Percentiles rank a stretch among this genome's conserved stretches.
phyloP scores from a whole-genome alignment of 2,797 vertebrate species.

The Sebastes hubbsi region DNA sequence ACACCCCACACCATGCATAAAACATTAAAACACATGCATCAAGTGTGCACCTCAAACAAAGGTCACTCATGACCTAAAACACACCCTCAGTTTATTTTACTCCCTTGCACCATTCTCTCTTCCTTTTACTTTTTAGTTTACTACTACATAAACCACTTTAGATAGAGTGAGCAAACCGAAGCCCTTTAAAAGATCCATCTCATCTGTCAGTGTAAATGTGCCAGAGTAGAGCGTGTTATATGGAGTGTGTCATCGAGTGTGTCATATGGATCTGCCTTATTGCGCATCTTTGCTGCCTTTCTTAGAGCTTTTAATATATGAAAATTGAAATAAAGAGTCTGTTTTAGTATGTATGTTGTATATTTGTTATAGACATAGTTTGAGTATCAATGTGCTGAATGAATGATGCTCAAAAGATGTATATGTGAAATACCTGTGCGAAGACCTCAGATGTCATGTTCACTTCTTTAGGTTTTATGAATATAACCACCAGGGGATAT shows the following conservation, averaged over 20 bases:
- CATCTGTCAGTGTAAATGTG: constrained; percentile 68
- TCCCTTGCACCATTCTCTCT: background rate
- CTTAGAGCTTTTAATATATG: constrained; percentile 83
- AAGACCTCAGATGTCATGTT: constrained; percentile 68
- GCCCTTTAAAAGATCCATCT: constrained; percentile 81
- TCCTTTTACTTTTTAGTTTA: background rate
- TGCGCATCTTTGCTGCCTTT: constrained; percentile 92
- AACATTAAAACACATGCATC: constrained; percentile 5
- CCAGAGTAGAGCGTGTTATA: constrained; percentile 65
- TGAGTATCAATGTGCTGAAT: constrained; percentile 61
- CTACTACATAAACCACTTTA: constrained; percentile 31
- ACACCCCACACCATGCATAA: constrained; percentile 1
- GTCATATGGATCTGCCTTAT: constrained; percentile 92
- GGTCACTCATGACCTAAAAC: background rate
- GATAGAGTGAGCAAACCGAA: constrained; percentile 60
- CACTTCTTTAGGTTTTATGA: constrained; percentile 29
- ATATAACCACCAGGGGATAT: constrained; percentile 15
- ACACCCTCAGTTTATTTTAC: background rate
- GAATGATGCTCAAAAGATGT: constrained; percentile 73
- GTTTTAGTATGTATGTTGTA: constrained; percentile 74
- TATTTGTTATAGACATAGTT: constrained; percentile 73
- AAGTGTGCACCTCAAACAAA: constrained; percentile 19
- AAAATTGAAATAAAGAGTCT: constrained; percentile 70
- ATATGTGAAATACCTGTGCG: constrained; percentile 73
- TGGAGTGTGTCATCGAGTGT: constrained; percentile 60